Percentiles rank a stretch among this genome's conserved stretches.
Conservation (phyloP, 2,888 invertebrate species). For the Linhomoeus sp. region DNA sequence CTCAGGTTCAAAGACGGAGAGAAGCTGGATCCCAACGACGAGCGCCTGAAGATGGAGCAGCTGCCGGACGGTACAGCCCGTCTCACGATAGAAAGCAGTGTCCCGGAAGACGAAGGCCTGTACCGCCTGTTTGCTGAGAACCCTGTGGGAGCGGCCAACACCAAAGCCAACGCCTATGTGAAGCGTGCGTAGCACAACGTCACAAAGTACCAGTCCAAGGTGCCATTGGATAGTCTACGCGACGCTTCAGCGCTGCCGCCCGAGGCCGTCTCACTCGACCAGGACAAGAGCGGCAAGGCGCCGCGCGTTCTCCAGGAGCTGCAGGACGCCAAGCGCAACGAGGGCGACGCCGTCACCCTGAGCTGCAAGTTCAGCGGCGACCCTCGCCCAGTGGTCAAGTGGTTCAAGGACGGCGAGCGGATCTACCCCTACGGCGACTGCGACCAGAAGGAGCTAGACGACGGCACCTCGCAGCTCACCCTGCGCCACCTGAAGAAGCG, state of each 20-base stretch:
- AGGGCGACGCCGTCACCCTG: conserved; percentile 47
- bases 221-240: too few relatives aligned
- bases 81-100: conserved; percentile 50
- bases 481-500: conserved; percentile 54
- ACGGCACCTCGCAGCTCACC: conserved; percentile 53
- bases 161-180: conserved; percentile 19
- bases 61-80: conserved; percentile 58
- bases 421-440: conserved; percentile 49
- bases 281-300: background rate
- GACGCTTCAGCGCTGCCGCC: background rate
- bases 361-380: conserved; percentile 21
- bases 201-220: too few relatives aligned
- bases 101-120: conserved; percentile 63
- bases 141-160: conserved; percentile 24
- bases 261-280: too few relatives aligned
- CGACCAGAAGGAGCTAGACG: conserved; percentile 42
- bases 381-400: conserved; percentile 28
- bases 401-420: conserved; percentile 60
- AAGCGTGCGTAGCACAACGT: conserved; percentile 2
- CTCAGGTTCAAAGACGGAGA: conserved; percentile 72
- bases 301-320: conserved; percentile 16
- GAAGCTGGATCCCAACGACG: conserved; percentile 45
- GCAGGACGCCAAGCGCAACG: conserved; percentile 33
- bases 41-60: conserved; percentile 46
- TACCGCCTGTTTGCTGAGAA: conserved; percentile 52